phyloP scores from a whole-genome alignment of 2,797 vertebrate species.

The Pipistrellus pygmaeus region DNA sequence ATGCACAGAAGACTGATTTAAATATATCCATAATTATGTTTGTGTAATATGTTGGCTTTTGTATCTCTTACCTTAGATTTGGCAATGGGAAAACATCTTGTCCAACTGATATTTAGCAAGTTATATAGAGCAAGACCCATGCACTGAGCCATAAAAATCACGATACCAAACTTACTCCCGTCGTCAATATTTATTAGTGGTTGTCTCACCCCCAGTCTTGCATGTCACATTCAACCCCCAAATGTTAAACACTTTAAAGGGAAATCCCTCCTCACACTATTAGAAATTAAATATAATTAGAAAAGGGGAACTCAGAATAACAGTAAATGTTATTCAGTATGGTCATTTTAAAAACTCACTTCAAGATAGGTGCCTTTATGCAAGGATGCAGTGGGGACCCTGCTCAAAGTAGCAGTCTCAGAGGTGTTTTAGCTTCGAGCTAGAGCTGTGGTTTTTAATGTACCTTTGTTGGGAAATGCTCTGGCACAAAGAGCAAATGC shows the following conservation, averaged over 20 bases:
- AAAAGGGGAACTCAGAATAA: neutral
- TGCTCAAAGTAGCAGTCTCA: neutral
- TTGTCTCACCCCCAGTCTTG: neutral
- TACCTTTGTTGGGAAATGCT: conserved; percentile 73
- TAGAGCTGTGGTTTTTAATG: conserved; percentile 80
- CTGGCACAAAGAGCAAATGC: conserved; percentile 68
- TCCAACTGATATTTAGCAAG: neutral
- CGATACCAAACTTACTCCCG: neutral
- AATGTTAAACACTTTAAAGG: neutral
- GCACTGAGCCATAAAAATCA: neutral
- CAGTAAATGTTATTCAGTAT: neutral
- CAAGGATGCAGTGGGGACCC: neutral
- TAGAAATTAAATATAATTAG: neutral
- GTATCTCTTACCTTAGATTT: neutral
- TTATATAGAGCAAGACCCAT: neutral
- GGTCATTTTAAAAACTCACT: neutral
- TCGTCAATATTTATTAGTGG: rapidly evolving
- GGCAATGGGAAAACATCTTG: neutral
- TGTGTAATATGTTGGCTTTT: neutral
- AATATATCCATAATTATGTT: neutral
- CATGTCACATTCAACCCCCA: neutral
- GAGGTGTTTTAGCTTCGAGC: neutral
- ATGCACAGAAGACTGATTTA: neutral
- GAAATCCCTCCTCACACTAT: neutral
- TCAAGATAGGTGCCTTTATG: neutral